A percentile compares a stretch with the other conserved stretches of the same genome.
Conservation (phyloP, 2,113 vertebrate species). For the Myotis yumanensis region DNA sequence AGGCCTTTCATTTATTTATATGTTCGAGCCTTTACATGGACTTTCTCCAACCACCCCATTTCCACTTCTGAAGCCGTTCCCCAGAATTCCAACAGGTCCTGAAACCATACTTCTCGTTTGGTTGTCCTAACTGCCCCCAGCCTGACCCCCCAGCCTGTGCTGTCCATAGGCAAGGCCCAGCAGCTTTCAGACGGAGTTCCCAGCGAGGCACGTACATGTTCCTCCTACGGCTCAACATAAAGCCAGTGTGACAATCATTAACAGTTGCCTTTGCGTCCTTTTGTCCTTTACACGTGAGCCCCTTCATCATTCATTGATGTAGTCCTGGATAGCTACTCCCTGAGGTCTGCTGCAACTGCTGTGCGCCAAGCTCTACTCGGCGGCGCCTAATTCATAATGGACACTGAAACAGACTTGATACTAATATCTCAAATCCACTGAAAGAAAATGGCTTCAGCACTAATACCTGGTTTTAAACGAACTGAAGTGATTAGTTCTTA, state of each 20-base stretch:
- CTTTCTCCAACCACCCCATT: constrained; percentile 23
- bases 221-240: background rate
- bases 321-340: background rate
- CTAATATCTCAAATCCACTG: background rate
- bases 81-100: constrained; percentile 26
- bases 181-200: background rate
- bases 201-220: background rate
- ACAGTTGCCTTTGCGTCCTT: background rate
- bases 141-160: background rate
- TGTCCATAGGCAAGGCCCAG: background rate
- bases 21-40: background rate
- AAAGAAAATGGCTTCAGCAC: constrained; percentile 19
- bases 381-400: background rate
- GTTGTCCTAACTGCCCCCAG: background rate
- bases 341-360: background rate
- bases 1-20: background rate
- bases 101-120: background rate
- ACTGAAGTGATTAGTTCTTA: constrained; percentile 37
- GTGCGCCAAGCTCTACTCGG: background rate
- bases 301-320: background rate
- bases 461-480: constrained; percentile 45
- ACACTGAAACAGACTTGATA: constrained; percentile 14
- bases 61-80: constrained; percentile 13
- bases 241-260: background rate
- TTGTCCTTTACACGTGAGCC: background rate